Evolutionary conservation across 1,140 invertebrate species (phyloP), one percentile per base, ranked within the genome.

Genomic region (Colletes gigas): DNA sequence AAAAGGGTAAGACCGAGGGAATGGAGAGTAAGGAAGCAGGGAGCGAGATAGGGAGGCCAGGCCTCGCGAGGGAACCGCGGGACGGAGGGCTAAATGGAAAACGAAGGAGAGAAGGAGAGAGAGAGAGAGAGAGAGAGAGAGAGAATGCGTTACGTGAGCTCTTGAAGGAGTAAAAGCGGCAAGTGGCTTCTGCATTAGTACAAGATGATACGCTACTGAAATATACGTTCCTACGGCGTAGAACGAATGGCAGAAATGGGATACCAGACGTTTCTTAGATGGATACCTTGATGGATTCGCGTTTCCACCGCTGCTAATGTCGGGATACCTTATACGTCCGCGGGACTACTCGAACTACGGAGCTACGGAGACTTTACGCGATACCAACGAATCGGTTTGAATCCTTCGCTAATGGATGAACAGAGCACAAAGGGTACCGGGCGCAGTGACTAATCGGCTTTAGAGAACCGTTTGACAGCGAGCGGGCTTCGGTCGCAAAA

Each of bases 91-190:
- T 70, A 81, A 65, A 41, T 65, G 21, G 41, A 19, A 5, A 14
- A 55, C n/a, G 30, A 59, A 15, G n/a, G 17, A 21, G 21, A 10
- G 39, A 57, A 47, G 21, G 41, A 30, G 14, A 47, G 67, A 78
- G 65, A 83, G 67, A 78, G 65, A 83, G n/a, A n/a, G n/a, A n/a
- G n/a, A n/a, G n/a, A n/a, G n/a, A n/a, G n/a, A n/a, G 59, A 62
- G 67, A 78, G 65, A 83, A 74, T 78, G 77, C 54, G 82, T 83
- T 83, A 83, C 78, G 82, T 66, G 71, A 81, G 81, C 78, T 50
- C 21, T 15, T n/a, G 30, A 7, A 39, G 14, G 65, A 73, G 71
- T 76, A 83, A 83, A 83, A 63, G 63, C 65, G 54, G 72, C 82
- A 63, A 81, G 72, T 73, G 66, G 78, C 78, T 63, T 60, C 70